Conservation (phyloP, 2,797 vertebrate genomes). For the Heterohyrax brucei region DNA sequence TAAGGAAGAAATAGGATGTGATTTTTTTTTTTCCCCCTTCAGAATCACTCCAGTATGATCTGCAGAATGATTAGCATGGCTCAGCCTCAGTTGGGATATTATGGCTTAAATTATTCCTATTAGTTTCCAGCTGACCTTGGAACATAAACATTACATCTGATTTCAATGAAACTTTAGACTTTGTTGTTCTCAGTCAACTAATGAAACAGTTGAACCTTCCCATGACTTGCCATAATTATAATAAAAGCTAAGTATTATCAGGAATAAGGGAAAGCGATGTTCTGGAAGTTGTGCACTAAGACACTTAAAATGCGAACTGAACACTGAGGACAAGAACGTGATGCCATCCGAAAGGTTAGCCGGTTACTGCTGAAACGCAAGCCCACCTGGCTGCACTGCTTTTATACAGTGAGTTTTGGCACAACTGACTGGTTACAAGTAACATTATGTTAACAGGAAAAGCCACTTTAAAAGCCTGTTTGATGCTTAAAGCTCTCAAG, state of each 20-base stretch:
- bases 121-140: conserved; percentile 91
- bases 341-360: conserved; percentile 38
- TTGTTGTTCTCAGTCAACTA: conserved; percentile 90
- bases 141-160: conserved; percentile 92
- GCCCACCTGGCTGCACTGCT: conserved; percentile 76
- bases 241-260: conserved; percentile 88
- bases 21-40: conserved; percentile 52
- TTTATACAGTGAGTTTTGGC: conserved; percentile 72
- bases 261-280: conserved; percentile 86
- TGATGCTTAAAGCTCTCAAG: conserved; percentile 86
- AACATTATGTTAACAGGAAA: conserved; percentile 89
- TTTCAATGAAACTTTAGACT: conserved; percentile 92
- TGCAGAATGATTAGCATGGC: conserved; percentile 84
- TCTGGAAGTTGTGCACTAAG: conserved; percentile 73
- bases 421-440: conserved; percentile 78
- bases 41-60: conserved; percentile 80
- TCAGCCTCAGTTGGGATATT: conserved; percentile 86
- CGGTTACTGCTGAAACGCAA: conserved; percentile 45
- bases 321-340: conserved; percentile 58
- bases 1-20: conserved; percentile 77
- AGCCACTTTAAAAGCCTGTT: conserved; percentile 87
- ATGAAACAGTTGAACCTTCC: conserved; percentile 91
- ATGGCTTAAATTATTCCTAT: conserved; percentile 90
- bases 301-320: conserved; percentile 81
- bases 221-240: conserved; percentile 89